Conservation (phyloP, 2,888 invertebrate species). For the Drosophila dives region DNA sequence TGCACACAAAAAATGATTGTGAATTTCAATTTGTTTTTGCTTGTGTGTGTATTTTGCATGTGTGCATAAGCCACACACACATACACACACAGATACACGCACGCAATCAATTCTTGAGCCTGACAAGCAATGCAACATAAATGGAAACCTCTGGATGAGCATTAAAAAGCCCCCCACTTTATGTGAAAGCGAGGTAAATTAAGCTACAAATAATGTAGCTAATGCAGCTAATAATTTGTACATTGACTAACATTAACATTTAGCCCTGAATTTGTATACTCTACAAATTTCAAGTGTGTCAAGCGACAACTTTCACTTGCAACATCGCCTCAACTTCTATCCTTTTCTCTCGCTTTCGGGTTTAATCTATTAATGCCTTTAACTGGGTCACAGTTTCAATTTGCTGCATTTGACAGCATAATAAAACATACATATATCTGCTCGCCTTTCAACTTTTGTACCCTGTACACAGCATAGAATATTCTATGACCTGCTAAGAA, state of each 20-base stretch:
- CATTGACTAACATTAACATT: neutral
- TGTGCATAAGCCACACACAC: neutral
- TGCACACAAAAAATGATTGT: constrained; percentile 31
- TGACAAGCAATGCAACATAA: constrained; percentile 13
- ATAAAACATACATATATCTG: constrained; percentile 35
- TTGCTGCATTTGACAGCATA: constrained; percentile 38
- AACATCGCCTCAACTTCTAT: constrained; percentile 1
- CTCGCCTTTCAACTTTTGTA: constrained; percentile 9
- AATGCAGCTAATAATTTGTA: neutral
- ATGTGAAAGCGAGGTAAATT: neutral
- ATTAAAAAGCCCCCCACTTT: constrained; percentile 10
- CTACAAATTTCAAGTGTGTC: constrained; percentile 10
- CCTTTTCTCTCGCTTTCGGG: neutral
- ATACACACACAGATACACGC: constrained; percentile 1
- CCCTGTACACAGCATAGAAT: constrained; percentile 6
- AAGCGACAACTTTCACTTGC: constrained; percentile 14
- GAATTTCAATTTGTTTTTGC: constrained; percentile 29
- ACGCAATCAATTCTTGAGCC: constrained; percentile 35
- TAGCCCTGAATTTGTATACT: constrained; percentile 12
- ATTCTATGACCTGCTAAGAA: neutral
- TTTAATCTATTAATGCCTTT: constrained; percentile 40
- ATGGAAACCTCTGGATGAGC: constrained; percentile 5
- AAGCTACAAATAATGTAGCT: constrained; percentile 1
- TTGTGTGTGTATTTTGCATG: constrained; percentile 9
- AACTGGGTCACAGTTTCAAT: constrained; percentile 51